A percentile compares a stretch with the other conserved stretches of the same genome.
phyloP scores from a whole-genome alignment of 2,797 vertebrate species.

The Urophycis tenuis region DNA sequence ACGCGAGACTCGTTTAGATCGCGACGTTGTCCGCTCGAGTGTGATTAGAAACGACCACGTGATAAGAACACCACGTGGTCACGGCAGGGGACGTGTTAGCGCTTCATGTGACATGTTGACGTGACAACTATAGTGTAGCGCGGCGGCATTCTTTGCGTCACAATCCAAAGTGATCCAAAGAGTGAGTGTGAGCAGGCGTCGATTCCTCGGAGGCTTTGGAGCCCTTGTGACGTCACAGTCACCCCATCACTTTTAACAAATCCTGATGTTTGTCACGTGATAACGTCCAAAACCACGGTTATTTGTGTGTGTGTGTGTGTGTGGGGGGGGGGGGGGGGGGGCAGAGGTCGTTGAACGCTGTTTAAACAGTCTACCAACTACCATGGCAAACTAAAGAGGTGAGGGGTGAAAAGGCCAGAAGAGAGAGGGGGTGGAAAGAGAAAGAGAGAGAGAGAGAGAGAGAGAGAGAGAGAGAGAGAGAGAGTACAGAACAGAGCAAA shows the following conservation, averaged over 20 bases:
- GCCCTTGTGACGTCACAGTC: neutral
- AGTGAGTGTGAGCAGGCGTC: neutral
- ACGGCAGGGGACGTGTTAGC: no score
- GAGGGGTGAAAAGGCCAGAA: neutral
- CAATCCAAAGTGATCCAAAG: no score
- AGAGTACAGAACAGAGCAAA: neutral
- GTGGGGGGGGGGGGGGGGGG: neutral
- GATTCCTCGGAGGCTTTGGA: neutral
- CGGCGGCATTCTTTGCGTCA: no score
- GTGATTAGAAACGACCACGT: no score
- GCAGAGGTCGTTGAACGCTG: neutral
- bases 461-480: neutral
- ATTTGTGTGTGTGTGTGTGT: neutral
- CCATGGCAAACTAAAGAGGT: neutral
- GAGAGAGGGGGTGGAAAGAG: neutral
- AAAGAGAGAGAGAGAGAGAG: no score
- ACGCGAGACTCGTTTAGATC: neutral
- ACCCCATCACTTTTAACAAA: neutral
- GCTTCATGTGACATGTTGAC: no score
- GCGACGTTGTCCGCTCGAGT: no score
- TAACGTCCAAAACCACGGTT: neutral
- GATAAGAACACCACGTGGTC: no score
- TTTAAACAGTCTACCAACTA: neutral
- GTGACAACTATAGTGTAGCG: no score
- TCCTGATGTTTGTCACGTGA: neutral